Evolutionary conservation across 2,113 vertebrate species (phyloP), one percentile per base, ranked within the genome.

Genomic region (Entomyzon cyanotis): DNA sequence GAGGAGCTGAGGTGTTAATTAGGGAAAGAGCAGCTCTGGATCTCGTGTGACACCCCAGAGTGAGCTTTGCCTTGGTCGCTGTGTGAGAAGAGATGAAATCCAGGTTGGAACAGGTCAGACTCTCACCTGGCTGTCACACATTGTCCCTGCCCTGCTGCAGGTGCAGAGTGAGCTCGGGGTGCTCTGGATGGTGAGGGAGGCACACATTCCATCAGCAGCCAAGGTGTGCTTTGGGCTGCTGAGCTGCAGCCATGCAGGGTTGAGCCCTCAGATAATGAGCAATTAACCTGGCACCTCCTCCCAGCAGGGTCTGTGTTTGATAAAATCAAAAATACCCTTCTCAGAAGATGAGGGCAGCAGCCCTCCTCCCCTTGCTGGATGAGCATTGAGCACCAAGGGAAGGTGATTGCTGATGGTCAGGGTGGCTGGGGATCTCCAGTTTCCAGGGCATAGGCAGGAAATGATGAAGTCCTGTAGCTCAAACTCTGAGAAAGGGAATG

Each of bases 401-500:
- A 74, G 37, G 50, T 1, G 41, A 33, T 12, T 35, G 19, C 69
- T 30, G 42, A 10, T 12, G 70, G 5, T 5, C 59, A 20, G 19
- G 19, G 24, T n/a, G 56, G 37, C 12, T 41, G 47, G 5, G 15
- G 6, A 2, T 23, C 67, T 83, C 50, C 42, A 37, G 35, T 31
- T 79, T 41, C 75, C 35, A 9, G 1, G 1, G 49, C 27, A 62
- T 18, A 30, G 47, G 16, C 30, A 62, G 69, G 73, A 33, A 39
- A 37, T 4, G 17, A 12, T 31, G 2, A 9, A 47, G 13, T 30
- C 22, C 28, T 25, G 41, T 3, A 42, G 30, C 33, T 87, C 47
- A 50, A 2, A 7, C 64, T 59, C 42, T 0, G 3, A 31, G 21
- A 0, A 2, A 55, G 47, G 44, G 33, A 74, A 17, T 0, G 5